phyloP scores from a whole-genome alignment of 2,797 vertebrate species.

The Mergus octosetaceus region DNA sequence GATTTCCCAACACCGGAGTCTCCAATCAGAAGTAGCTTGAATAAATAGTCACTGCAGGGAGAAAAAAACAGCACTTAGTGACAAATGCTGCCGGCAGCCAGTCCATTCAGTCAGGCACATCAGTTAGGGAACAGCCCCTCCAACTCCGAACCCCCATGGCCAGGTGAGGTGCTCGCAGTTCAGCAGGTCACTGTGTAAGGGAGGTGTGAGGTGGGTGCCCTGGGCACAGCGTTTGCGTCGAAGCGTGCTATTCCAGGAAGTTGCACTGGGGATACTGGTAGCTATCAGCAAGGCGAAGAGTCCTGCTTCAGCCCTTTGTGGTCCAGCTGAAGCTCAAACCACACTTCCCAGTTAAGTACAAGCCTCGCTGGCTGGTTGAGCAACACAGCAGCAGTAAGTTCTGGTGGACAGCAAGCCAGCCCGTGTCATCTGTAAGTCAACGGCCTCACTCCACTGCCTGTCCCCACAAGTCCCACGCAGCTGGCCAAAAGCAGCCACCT shows the following conservation, averaged over 20 bases:
- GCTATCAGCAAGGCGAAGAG: background rate
- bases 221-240: background rate
- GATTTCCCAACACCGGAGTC: conserved; percentile 98
- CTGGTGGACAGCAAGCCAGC: background rate
- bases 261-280: background rate
- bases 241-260: background rate
- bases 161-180: background rate
- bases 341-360: background rate
- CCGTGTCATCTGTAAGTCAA: background rate
- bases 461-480: fast-evolving
- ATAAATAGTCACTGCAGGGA: conserved; percentile 95
- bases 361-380: background rate
- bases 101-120: background rate
- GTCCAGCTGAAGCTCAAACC: background rate
- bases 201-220: background rate
- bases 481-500: background rate
- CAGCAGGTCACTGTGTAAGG: background rate
- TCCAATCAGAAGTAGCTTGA: conserved; percentile 98
- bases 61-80: conserved; percentile 35
- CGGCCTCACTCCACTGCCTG: background rate
- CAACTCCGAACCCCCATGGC: background rate
- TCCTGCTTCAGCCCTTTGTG: background rate
- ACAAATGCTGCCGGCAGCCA: background rate
- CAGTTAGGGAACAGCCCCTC: background rate
- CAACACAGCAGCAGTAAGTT: background rate